phyloP scores from a whole-genome alignment of 1,140 invertebrate genomes.

The Euschistus heros region DNA sequence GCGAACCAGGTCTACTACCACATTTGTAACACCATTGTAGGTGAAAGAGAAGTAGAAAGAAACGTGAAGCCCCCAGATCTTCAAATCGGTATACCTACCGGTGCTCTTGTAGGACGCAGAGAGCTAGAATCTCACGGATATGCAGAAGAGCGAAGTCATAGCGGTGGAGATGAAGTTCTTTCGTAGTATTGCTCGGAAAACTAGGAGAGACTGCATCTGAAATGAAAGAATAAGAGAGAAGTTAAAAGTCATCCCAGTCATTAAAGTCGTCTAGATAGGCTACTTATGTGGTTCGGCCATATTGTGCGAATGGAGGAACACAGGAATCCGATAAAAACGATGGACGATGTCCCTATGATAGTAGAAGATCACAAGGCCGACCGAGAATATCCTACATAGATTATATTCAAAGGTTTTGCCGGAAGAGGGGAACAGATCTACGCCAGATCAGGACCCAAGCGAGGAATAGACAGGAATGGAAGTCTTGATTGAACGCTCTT shows the following conservation, averaged over 20 bases:
- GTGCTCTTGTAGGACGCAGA: too few relatives aligned
- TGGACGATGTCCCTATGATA: background rate
- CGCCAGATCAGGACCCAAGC: background rate
- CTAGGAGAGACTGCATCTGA: too few relatives aligned
- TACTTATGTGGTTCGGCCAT: too few relatives aligned
- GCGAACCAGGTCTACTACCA: too few relatives aligned
- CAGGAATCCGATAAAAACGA: background rate
- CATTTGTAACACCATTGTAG: background rate
- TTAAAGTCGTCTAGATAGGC: too few relatives aligned
- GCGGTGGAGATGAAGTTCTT: too few relatives aligned
- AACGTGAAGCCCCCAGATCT: background rate
- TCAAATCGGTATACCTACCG: too few relatives aligned
- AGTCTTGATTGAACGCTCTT: background rate
- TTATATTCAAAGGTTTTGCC: background rate
- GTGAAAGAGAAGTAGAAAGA: background rate
- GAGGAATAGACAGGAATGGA: background rate
- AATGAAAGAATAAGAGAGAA: too few relatives aligned
- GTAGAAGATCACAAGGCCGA: background rate
- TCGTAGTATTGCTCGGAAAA: too few relatives aligned
- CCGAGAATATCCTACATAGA: background rate
- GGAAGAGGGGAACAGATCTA: background rate
- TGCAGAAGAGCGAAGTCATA: too few relatives aligned
- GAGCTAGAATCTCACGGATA: too few relatives aligned
- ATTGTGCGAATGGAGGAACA: background rate
- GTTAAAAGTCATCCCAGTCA: too few relatives aligned